phyloP scores from a whole-genome alignment of 2,797 vertebrate genomes.

The Chelidonichthys spinosus region DNA sequence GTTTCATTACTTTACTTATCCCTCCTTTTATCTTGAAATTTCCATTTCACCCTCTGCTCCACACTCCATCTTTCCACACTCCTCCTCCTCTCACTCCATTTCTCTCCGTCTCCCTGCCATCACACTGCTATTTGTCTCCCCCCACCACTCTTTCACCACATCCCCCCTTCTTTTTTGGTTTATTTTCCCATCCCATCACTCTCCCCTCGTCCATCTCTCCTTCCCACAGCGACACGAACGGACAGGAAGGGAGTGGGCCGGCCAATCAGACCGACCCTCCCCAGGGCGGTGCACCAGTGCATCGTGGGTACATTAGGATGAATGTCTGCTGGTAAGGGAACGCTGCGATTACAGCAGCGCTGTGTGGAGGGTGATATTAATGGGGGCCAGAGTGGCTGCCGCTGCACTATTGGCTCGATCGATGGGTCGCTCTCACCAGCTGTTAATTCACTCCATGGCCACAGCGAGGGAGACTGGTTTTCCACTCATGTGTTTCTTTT shows the following conservation, averaged over 20 bases:
- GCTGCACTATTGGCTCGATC: slow-evolving; percentile 34
- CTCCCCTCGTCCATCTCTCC: slow-evolving; percentile 22
- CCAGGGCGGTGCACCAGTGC: slow-evolving; percentile 36
- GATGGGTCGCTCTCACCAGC: slow-evolving; percentile 46
- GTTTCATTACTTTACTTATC: slow-evolving; percentile 41
- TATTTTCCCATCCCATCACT: slow-evolving; percentile 54
- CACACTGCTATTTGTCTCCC: slow-evolving; percentile 21
- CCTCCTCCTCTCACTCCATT: slow-evolving; percentile 16
- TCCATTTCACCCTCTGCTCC: neutral
- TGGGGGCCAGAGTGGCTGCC: slow-evolving; percentile 42
- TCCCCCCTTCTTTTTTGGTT: slow-evolving; percentile 30
- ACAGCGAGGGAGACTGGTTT: slow-evolving; percentile 17
- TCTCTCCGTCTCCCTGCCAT: slow-evolving; percentile 24
- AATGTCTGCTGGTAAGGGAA: slow-evolving; percentile 43
- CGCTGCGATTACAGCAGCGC: slow-evolving; percentile 37
- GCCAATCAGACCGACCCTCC: slow-evolving; percentile 33
- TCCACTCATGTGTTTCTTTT: slow-evolving; percentile 9
- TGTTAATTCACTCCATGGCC: slow-evolving; percentile 61
- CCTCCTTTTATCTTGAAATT: slow-evolving; percentile 35
- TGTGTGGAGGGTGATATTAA: slow-evolving; percentile 48
- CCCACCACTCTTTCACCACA: slow-evolving; percentile 35
- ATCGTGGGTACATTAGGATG: slow-evolving; percentile 66
- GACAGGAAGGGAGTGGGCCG: slow-evolving; percentile 7
- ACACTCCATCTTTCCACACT: slow-evolving; percentile 11
- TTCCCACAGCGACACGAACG: slow-evolving; percentile 44